Evolutionary conservation across 2,113 vertebrate species (phyloP), one percentile per base, ranked within the genome.

Genomic region (Manacus vitellinus): DNA sequence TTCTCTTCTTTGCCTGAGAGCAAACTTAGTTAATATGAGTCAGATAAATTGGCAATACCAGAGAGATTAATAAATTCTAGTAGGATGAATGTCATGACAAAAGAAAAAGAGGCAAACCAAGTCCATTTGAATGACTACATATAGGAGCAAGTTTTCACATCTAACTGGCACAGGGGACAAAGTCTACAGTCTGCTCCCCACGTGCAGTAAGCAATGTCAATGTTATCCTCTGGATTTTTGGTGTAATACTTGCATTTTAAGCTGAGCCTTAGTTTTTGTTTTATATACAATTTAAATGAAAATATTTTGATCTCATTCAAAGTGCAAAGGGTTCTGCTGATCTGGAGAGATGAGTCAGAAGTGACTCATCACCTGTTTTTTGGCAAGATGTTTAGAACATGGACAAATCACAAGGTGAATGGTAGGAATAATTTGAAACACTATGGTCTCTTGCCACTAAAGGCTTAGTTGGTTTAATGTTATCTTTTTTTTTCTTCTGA

Each of bases 331-430:
- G 91, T 93, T 96, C 88, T 82, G 90, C 94, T 95, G 95, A 97
- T 93, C 77, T 77, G 68, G 63, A 87, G 83, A 87, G 74, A 96
- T 97, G 97, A 97, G 89, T 97, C 97, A 97, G 83, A 80, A 89
- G 74, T 97, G 97, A 97, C 86, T 97, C 96, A 97, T 82, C 86
- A 94, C 72, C 85, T 95, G 73, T 3, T 85, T 96, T 95, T 97
- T 97, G 97, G 97, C 97, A 97, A 85, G 76, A 33, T 86, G 39
- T 62, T 90, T 91, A 94, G 89, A 92, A 84, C 71, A 73, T 86
- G 94, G 83, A 84, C 92, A 93, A 97, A 93, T 52, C 67, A 91
- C 95, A 97, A 97, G 89, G 94, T 96, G 96, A 97, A 84, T 8
- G 33, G 54, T 39, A 85, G 77, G 61, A 89, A 88, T 90, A 19